Percentiles rank a stretch among this genome's conserved stretches.
Conservation (phyloP, 2,113 vertebrate species). For the Psammodynastes pulverulentus region DNA sequence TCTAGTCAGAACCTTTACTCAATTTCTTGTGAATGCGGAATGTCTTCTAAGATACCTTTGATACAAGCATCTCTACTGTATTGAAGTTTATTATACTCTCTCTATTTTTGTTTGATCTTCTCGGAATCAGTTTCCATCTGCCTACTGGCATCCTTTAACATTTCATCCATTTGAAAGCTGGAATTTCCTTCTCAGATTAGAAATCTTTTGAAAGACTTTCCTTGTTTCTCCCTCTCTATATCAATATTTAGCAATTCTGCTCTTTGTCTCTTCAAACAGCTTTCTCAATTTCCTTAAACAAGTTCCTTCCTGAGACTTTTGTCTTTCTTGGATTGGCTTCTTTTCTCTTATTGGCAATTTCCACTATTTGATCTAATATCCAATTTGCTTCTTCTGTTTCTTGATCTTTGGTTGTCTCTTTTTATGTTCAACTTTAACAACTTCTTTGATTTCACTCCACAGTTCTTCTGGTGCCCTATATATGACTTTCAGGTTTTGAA, state of each 20-base stretch:
- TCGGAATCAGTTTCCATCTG: background rate
- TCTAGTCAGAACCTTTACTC: background rate
- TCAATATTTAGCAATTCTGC: background rate
- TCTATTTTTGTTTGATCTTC: background rate
- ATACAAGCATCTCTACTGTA: background rate
- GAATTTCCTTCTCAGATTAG: background rate
- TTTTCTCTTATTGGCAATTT: background rate
- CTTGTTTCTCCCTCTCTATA: background rate
- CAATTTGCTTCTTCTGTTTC: background rate
- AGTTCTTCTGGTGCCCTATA: background rate
- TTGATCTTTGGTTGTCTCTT: background rate
- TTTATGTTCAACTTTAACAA: background rate
- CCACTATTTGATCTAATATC: background rate
- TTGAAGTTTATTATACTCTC: background rate
- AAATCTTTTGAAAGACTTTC: background rate
- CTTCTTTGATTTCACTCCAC: background rate
- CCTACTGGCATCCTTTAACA: background rate
- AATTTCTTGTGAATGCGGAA: background rate
- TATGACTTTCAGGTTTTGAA: background rate
- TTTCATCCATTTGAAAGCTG: background rate
- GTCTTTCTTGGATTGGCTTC: background rate
- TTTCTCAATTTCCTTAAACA: background rate
- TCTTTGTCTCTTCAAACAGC: background rate
- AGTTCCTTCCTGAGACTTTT: background rate
- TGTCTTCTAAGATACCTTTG: background rate